phyloP scores from a whole-genome alignment of 2,888 invertebrate species.

The Andrena flavipes region DNA sequence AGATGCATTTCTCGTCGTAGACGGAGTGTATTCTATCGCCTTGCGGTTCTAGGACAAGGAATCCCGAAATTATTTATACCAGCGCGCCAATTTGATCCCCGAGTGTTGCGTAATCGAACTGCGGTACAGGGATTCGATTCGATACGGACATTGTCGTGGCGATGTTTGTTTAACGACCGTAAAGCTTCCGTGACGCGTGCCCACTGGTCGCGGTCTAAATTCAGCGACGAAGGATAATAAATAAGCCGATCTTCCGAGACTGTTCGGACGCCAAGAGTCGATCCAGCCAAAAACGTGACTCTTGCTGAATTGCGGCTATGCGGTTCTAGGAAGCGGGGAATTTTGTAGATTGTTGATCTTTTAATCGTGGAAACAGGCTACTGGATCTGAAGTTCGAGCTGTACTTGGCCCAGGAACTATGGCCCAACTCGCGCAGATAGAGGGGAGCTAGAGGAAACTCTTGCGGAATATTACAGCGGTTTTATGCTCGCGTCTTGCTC shows the following conservation, averaged over 20 bases:
- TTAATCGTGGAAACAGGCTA: not conserved
- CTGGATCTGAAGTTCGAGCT: not conserved
- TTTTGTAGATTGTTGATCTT: too few relatives aligned
- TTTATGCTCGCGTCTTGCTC: slow-evolving; percentile 16
- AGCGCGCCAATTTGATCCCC: slow-evolving; percentile 10
- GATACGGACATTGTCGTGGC: slow-evolving; percentile 46
- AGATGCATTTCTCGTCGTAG: too few relatives aligned
- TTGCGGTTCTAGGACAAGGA: slow-evolving; percentile 18
- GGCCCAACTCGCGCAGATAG: not conserved
- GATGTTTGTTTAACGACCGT: slow-evolving; percentile 51
- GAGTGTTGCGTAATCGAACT: slow-evolving; percentile 32
- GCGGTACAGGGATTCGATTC: slow-evolving; percentile 41
- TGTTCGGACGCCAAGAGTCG: slow-evolving; percentile 35
- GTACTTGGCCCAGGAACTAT: not conserved
- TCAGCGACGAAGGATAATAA: slow-evolving; percentile 57
- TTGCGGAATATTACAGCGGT: not conserved
- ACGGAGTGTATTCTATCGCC: not conserved
- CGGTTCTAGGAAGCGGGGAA: not conserved
- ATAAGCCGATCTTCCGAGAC: slow-evolving; percentile 40
- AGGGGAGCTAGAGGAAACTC: not conserved
- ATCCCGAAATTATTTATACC: slow-evolving; percentile 49
- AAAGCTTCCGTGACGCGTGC: slow-evolving; percentile 52
- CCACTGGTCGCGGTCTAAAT: slow-evolving; percentile 32
- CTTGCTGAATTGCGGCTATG: not conserved
- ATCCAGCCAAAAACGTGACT: slow-evolving; percentile 28